A percentile compares a stretch with the other conserved stretches of the same genome.
These are phyloP conservation scores for Heterotilapia buettikoferi DNA, from an alignment of 2,113 vertebrate genomes.

Conservation along the genomic window DNA sequence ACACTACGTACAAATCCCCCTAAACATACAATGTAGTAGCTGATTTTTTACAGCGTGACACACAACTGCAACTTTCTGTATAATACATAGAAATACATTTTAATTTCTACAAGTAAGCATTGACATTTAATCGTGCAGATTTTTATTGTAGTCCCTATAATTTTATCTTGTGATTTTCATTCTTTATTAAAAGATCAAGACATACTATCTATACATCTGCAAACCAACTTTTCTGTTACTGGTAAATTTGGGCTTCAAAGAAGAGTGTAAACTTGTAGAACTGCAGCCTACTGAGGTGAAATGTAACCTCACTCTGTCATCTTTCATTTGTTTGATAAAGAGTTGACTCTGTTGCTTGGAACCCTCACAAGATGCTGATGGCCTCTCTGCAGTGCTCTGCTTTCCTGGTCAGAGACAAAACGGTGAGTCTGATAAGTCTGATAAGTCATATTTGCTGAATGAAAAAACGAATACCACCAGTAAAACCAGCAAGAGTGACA, in stretches of 20 bases:
- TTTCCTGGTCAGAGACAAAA: slow-evolving; percentile 79
- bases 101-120: background rate
- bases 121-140: background rate
- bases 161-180: background rate
- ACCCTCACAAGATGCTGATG: slow-evolving; percentile 87
- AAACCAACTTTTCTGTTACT: background rate
- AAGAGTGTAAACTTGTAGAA: background rate
- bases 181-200: background rate
- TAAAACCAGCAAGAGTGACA: background rate
- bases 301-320: background rate
- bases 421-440: slow-evolving; percentile 42
- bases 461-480: accelerated
- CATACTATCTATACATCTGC: background rate
- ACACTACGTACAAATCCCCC: background rate
- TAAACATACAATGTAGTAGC: background rate
- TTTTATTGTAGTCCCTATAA: background rate
- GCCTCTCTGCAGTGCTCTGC: slow-evolving; percentile 83
- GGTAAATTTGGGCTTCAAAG: background rate
- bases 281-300: background rate
- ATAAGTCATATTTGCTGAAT: background rate
- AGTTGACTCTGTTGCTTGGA: slow-evolving; percentile 82
- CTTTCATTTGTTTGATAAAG: slow-evolving; percentile 38
- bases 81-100: background rate
- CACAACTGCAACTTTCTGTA: background rate
- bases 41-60: background rate